Evolutionary conservation across 2,797 vertebrate genomes (phyloP).

Genomic region (Fratercula arctica): DNA sequence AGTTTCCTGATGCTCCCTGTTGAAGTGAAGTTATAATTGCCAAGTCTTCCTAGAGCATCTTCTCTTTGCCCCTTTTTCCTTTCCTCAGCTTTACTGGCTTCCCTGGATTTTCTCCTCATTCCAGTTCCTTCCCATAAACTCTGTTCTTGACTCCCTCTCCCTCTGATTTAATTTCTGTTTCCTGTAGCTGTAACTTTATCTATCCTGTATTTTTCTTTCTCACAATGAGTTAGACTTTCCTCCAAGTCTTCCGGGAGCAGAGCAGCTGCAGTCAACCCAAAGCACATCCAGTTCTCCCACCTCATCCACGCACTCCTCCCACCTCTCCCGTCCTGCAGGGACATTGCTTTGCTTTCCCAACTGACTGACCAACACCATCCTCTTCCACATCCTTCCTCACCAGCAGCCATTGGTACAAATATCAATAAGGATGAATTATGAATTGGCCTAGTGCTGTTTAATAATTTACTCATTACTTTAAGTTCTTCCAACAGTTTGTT

Average conservation of each 20-base stretch:
- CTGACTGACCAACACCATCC: neutral
- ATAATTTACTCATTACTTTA: slow-evolving; percentile 3
- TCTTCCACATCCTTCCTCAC: neutral
- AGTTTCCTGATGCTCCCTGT: neutral
- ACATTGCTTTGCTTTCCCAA: neutral
- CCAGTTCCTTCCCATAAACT: neutral
- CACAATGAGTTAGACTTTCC: neutral
- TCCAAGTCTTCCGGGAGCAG: neutral
- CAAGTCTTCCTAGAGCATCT: neutral
- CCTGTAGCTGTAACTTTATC: neutral
- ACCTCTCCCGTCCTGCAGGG: neutral
- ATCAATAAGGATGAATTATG: slow-evolving; percentile 29
- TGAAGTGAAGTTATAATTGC: neutral
- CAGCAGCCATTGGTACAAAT: neutral
- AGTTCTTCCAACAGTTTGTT: neutral
- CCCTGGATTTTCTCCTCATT: neutral
- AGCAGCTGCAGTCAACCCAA: neutral
- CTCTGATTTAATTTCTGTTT: neutral
- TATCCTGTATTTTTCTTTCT: neutral
- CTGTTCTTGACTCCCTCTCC: neutral
- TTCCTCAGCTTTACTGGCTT: neutral
- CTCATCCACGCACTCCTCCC: neutral
- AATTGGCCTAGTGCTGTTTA: neutral
- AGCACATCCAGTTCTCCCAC: neutral
- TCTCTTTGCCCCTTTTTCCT: neutral